Evolutionary conservation across 1,140 invertebrate species (phyloP), one percentile per base, ranked within the genome.

Genomic region (Lepeophtheirus salmonis): DNA sequence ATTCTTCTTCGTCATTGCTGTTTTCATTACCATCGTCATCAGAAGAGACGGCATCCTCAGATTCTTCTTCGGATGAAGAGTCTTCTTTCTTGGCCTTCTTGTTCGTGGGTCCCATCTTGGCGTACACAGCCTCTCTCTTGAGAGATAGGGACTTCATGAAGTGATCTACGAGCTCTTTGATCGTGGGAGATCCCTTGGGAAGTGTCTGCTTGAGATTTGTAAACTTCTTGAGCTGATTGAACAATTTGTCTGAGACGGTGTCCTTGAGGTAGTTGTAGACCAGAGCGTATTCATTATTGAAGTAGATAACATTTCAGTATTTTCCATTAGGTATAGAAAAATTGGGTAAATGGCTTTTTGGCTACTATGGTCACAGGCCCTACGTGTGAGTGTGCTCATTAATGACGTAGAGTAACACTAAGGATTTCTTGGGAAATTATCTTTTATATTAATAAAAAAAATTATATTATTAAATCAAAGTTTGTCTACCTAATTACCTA

Each of bases 231-330:
- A 57, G 25, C 26, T 26, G 14, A 14, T 57, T 41, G 55, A 23
- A 17, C 22, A 57, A 12, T 41, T 57, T 57, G 55, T 57, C 26
- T 13, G 23, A 24, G 23, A 57, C 26, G 4, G 55, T 26, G 3
- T 24, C 18, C 16, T 57, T 57, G 23, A 57, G 55, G 55, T 57
- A 57, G 22, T 57, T 23, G 26, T 24, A 57, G 55, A 57, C 55
- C 21, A 21, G 21, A 20, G 23, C 18, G 21, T 54, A 10, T 41
- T n/a, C 30, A 41, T 41, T n/a, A n/a, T n/a, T n/a, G n/a, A n/a
- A n/a, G n/a, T n/a, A n/a, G n/a, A n/a, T n/a, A n/a, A n/a, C n/a
- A n/a, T n/a, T n/a, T n/a, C n/a, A n/a, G n/a, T n/a, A n/a, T n/a
- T n/a, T n/a, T n/a, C n/a, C n/a, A n/a, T n/a, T n/a, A n/a, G n/a